Percentiles rank a stretch among this genome's conserved stretches.
These are phyloP conservation scores for Drosophila maculinotata DNA, from an alignment of 2,888 invertebrate species.

Conservation along the genomic window DNA sequence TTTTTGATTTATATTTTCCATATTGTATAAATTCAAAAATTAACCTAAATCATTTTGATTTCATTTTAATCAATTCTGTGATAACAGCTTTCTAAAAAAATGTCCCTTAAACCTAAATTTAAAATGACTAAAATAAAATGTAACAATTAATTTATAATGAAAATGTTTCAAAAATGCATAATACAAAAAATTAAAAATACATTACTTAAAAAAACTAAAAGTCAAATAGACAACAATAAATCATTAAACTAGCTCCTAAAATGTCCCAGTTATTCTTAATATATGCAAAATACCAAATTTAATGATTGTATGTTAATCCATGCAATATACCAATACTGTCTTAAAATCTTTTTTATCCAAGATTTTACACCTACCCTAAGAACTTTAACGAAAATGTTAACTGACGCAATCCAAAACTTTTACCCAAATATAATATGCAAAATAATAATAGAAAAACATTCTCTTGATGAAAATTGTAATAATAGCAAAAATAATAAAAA, in stretches of 20 bases:
- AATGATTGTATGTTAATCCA: neutral
- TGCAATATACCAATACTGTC: neutral
- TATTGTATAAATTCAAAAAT: conserved; percentile 16
- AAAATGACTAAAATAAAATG: conserved; percentile 16
- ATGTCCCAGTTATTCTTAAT: neutral
- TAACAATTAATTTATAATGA: conserved; percentile 8
- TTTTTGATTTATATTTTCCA: conserved; percentile 8
- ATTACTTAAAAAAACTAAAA: neutral
- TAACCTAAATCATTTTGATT: conserved; percentile 32
- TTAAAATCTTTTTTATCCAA: neutral
- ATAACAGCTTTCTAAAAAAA: conserved; percentile 70
- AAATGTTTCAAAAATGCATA: conserved; percentile 6
- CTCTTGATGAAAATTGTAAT: conserved; percentile 51
- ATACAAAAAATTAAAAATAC: conserved; percentile 4
- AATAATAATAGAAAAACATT: conserved; percentile 56
- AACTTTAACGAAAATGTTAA: conserved; percentile 10
- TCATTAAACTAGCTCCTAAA: neutral
- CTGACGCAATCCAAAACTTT: conserved; percentile 27
- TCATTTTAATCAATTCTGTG: conserved; percentile 66
- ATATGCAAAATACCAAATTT: neutral
- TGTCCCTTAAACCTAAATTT: conserved; percentile 24
- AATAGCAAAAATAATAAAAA: conserved; percentile 63
- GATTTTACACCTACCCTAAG: conserved; percentile 3
- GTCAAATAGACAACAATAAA: neutral
- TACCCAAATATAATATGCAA: conserved; percentile 56